Percentiles rank a stretch among this genome's conserved stretches.
phyloP scores from a whole-genome alignment of 2,797 vertebrate species.

The Meda fulgida region DNA sequence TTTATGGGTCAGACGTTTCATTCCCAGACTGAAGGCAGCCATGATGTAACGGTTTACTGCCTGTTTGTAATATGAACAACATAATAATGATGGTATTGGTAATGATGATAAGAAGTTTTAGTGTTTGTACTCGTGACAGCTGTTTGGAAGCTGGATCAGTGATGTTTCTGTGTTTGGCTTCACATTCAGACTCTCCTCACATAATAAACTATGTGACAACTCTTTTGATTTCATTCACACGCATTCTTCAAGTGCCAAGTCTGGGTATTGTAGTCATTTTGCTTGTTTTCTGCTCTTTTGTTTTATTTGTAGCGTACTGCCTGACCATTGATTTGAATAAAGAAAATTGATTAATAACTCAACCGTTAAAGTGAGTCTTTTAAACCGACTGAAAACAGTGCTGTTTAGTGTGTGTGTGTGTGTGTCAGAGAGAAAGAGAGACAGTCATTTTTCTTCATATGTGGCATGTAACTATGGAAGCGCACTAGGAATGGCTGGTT shows the following conservation, averaged over 20 bases:
- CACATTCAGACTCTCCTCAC: conserved; percentile 63
- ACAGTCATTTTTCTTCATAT: conserved; percentile 14
- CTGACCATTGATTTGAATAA: conserved; percentile 79
- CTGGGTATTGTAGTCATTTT: conserved; percentile 71
- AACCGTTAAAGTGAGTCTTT: conserved; percentile 41
- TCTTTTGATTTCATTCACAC: conserved; percentile 40
- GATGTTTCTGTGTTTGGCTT: conserved; percentile 65
- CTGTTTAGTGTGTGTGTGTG: background rate
- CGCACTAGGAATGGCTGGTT: conserved; percentile 55
- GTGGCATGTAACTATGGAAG: conserved; percentile 49
- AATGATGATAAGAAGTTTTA: conserved; percentile 58
- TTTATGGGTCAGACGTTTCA: background rate
- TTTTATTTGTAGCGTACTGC: conserved; percentile 68
- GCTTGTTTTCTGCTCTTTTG: conserved; percentile 58
- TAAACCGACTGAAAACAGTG: background rate
- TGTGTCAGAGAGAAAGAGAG: background rate
- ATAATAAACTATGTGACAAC: background rate
- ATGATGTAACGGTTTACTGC: conserved; percentile 15
- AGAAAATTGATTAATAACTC: conserved; percentile 77
- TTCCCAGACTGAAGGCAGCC: conserved; percentile 12
- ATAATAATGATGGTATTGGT: conserved; percentile 52
- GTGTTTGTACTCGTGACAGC: conserved; percentile 34
- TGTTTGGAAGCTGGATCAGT: conserved; percentile 72
- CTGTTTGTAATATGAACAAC: conserved; percentile 20
- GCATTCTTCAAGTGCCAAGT: conserved; percentile 77